Evolutionary conservation across 2,113 vertebrate species (phyloP).

Genomic region (Aegotheles bennettii): DNA sequence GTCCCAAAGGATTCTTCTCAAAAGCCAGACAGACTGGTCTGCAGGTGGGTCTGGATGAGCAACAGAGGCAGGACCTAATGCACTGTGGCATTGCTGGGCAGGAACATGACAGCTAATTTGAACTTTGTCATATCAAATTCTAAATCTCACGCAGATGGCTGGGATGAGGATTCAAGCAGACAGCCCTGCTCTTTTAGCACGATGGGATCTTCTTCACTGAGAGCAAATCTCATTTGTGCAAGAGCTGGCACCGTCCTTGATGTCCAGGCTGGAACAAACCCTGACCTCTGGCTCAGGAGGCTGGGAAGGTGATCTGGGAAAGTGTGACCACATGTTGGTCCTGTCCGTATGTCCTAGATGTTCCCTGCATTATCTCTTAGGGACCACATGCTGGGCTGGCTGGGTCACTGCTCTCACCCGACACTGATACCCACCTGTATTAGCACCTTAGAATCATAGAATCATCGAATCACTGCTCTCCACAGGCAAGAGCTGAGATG

Average conservation of each 20-base stretch:
- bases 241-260: not conserved
- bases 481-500: not conserved
- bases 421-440: too few species aligned
- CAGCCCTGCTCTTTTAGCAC: not conserved
- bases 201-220: not conserved
- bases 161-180: not conserved
- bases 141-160: not conserved
- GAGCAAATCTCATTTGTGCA: not conserved
- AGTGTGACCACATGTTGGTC: not conserved
- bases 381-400: not conserved
- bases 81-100: not conserved
- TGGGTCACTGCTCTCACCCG: not conserved
- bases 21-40: not conserved
- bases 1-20: not conserved
- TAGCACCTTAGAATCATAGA: not conserved
- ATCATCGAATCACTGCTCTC: not conserved
- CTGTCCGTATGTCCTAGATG: not conserved
- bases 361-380: not conserved
- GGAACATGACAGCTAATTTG: slow-evolving; percentile 17
- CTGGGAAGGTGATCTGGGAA: not conserved
- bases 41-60: not conserved
- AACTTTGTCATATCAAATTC: not conserved
- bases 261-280: not conserved
- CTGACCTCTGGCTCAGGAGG: not conserved
- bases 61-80: not conserved